Evolutionary conservation across 2,797 vertebrate genomes (phyloP), one percentile per base, ranked within the genome.

Genomic region (Rhinella marina): DNA sequence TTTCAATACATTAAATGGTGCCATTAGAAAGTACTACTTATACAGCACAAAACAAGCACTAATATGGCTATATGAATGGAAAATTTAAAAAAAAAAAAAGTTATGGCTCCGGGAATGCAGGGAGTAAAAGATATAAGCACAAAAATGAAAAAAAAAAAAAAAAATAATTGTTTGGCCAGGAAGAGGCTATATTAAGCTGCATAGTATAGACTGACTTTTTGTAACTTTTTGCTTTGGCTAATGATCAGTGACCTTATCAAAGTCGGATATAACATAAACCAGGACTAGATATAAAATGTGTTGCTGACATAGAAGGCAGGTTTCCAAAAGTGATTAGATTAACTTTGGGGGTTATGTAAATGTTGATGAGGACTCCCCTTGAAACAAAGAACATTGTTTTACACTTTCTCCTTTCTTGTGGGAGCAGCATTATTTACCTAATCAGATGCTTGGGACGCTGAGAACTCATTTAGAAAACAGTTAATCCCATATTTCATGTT

Each of bases 401-500:
- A 88, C 77, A 50, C n/a, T 90, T 90, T 89, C 57, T 78, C 10
- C 82, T 29, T 79, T 82, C 90, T 0, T n/a, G 3, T 57, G 82
- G 66, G 76, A 32, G 82, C 61, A 77, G 83, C 54, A 72, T 56
- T 70, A 87, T 90, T 80, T 85, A 14, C 88, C 68, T 70, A 72
- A 90, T 90, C 81, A 90, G 0, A 82, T 82, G 72, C 27, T 29
- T 57, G 59, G 16, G 3, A 2, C 75, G 62, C 23, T 62, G 17
- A 88, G 86, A 88, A 82, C 0, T 0, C 25, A 23, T 90, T 89
- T 88, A 86, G 86, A 90, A 85, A 78, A 87, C 66, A 83, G 82
- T 82, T 14, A 88, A 64, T 41, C 87, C 7, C 16, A 29, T 89
- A 89, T 83, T 90, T 92, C 90, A 84, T 19, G 16, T 90, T 50